These are phyloP conservation scores for Tupiocoris notatus DNA, from an alignment of 2,888 invertebrate genomes.

Conservation along the genomic window DNA sequence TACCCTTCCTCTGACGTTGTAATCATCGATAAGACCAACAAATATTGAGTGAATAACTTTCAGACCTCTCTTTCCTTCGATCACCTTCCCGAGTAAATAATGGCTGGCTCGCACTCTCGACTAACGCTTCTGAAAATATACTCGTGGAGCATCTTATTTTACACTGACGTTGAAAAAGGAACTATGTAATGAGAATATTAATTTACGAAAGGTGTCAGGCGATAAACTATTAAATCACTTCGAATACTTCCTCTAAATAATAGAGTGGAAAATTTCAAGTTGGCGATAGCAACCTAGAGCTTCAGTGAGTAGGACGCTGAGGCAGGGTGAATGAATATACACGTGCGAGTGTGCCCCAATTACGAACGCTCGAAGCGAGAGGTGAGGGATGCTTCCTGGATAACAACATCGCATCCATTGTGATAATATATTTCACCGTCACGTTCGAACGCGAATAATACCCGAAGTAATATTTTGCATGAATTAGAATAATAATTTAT, in stretches of 20 bases:
- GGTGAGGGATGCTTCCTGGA: background rate
- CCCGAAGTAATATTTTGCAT: background rate
- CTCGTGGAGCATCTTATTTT: background rate
- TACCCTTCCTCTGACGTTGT: no score
- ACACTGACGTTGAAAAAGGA: background rate
- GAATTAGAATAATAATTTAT: background rate
- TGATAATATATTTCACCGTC: background rate
- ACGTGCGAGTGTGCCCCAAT: background rate
- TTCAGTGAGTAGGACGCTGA: no score
- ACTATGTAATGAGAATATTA: background rate
- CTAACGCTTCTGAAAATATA: no score
- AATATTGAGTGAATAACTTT: no score
- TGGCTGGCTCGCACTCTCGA: no score
- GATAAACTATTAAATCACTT: background rate
- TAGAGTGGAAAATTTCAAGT: background rate
- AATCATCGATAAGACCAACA: no score
- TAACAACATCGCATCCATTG: background rate
- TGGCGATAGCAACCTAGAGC: background rate
- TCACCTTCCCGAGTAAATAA: no score
- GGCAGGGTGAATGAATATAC: background rate
- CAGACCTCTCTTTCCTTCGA: no score
- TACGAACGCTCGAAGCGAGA: background rate
- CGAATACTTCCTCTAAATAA: background rate
- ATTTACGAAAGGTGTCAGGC: background rate
- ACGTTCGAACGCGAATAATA: background rate